Percentiles rank a stretch among this genome's conserved stretches.
These are phyloP conservation scores for Pandemis cinnamomeana DNA, from an alignment of 2,888 invertebrate genomes.

Conservation along the genomic window DNA sequence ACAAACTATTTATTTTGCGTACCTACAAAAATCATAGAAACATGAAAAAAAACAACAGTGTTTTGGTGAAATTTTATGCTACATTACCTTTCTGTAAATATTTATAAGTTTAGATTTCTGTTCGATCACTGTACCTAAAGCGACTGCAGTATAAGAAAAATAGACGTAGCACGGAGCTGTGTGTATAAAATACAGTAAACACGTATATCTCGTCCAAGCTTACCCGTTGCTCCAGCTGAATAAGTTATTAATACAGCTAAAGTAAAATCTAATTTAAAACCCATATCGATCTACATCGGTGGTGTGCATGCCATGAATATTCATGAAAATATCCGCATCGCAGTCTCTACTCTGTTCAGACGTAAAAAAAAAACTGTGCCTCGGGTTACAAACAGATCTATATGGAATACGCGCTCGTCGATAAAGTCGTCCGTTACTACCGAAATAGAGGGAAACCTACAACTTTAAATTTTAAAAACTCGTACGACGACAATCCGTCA, in stretches of 20 bases:
- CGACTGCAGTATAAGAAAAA: not conserved
- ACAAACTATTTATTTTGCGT: too few relatives aligned
- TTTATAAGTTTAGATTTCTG: not conserved
- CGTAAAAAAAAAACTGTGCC: conserved; percentile 24
- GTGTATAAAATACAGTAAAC: too few relatives aligned
- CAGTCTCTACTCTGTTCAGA: conserved; percentile 19
- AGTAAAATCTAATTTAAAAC: conserved; percentile 20
- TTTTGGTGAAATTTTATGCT: too few relatives aligned
- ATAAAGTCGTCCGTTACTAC: conserved; percentile 8
- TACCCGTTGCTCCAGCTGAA: not conserved
- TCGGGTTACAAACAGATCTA: conserved; percentile 21
- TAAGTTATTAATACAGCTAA: not conserved
- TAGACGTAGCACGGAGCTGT: too few relatives aligned
- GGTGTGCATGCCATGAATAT: conserved; percentile 29
- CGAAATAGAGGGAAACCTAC: conserved; percentile 7
- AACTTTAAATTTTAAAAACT: not conserved
- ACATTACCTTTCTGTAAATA: too few relatives aligned
- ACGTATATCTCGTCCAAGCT: not conserved
- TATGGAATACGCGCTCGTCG: conserved; percentile 8
- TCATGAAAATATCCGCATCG: conserved; percentile 27
- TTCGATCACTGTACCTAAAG: not conserved
- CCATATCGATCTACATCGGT: conserved; percentile 24
- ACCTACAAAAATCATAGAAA: too few relatives aligned
- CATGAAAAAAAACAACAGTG: too few relatives aligned
- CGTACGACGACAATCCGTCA: not conserved